These are phyloP conservation scores for Bombus difficillimus DNA, from an alignment of 1,140 invertebrate species.

Conservation along the genomic window DNA sequence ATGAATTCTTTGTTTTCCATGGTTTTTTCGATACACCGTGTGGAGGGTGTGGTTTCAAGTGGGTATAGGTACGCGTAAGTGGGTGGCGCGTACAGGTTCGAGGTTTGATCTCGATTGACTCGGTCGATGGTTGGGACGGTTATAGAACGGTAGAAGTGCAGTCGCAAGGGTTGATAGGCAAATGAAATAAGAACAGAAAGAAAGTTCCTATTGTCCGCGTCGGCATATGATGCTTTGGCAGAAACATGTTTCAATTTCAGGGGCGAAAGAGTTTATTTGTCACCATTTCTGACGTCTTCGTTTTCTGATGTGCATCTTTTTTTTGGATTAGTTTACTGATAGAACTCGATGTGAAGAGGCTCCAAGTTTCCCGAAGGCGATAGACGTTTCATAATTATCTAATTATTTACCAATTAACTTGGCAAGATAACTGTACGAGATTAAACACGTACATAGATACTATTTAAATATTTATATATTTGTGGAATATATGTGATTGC, in stretches of 20 bases:
- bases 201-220: neutral
- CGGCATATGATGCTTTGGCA: too few relatives aligned
- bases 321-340: too few relatives aligned
- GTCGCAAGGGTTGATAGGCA: neutral
- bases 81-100: neutral
- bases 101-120: slow-evolving; percentile 2
- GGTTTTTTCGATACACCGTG: neutral
- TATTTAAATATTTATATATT: too few relatives aligned
- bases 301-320: too few relatives aligned
- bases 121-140: neutral
- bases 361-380: too few relatives aligned
- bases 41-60: neutral
- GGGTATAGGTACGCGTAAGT: neutral
- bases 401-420: too few relatives aligned
- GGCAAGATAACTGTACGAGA: too few relatives aligned
- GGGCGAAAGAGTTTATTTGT: neutral
- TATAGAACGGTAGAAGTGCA: neutral
- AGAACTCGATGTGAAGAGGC: too few relatives aligned
- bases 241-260: neutral
- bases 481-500: too few relatives aligned
- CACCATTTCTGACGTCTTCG: too few relatives aligned
- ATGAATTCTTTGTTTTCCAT: neutral
- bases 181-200: neutral
- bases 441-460: too few relatives aligned
- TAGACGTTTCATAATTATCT: too few relatives aligned